These are phyloP conservation scores for Drosophila monieri DNA, from an alignment of 2,888 invertebrate genomes.

Conservation along the genomic window DNA sequence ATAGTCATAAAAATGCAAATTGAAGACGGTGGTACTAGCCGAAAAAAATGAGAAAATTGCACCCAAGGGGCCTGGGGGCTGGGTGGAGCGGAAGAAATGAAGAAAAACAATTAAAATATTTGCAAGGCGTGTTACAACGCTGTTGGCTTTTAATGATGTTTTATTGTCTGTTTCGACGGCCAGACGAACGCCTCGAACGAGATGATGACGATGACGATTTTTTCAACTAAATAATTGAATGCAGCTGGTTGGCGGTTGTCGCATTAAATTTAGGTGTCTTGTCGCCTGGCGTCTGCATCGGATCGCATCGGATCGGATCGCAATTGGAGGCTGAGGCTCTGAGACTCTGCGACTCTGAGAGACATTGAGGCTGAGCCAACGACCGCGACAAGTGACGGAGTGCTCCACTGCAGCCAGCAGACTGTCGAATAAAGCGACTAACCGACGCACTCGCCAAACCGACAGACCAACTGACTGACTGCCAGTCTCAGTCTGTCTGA, in stretches of 20 bases:
- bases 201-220: constrained; percentile 56
- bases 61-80: not conserved
- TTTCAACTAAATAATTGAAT: constrained; percentile 82
- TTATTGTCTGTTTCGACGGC: constrained; percentile 75
- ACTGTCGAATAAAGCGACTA: constrained; percentile 10
- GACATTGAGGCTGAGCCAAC: constrained; percentile 65
- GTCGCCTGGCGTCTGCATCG: constrained; percentile 46
- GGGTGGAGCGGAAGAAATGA: constrained; percentile 36
- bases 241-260: constrained; percentile 81
- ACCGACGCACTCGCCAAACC: constrained; percentile 12
- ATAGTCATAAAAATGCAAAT: constrained; percentile 44
- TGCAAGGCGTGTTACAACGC: constrained; percentile 72
- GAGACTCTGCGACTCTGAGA: constrained; percentile 46
- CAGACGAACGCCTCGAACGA: constrained; percentile 46
- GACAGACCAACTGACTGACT: constrained; percentile 12
- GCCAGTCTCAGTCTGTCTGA: constrained; percentile 20
- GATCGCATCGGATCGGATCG: constrained; percentile 20
- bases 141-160: constrained; percentile 76
- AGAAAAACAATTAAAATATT: constrained; percentile 74
- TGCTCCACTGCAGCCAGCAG: constrained; percentile 41
- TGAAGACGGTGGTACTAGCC: constrained; percentile 19
- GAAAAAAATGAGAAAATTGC: constrained; percentile 2
- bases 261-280: constrained; percentile 81
- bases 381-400: constrained; percentile 73
- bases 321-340: constrained; percentile 20